Evolutionary conservation across 2,113 vertebrate species (phyloP).

Genomic region (Cheilinus undulatus): DNA sequence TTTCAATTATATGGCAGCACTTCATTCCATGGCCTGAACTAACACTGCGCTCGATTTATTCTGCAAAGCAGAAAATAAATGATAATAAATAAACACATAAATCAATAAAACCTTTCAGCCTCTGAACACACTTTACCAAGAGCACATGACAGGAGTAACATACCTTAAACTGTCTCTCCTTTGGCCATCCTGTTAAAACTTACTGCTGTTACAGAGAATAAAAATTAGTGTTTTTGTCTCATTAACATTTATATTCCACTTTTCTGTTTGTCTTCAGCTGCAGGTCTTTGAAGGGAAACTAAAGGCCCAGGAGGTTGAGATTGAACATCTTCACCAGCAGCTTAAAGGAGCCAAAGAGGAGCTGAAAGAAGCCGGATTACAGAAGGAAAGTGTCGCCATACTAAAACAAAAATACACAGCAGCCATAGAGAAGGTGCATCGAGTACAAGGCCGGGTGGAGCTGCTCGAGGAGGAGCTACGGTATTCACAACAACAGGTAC

Average conservation of each 20-base stretch:
- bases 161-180: background rate
- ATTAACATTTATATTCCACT: slow-evolving; percentile 3
- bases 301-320: slow-evolving; percentile 57
- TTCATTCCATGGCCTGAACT: too few species aligned
- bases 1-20: too few species aligned
- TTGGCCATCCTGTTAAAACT: background rate
- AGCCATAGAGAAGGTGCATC: slow-evolving; percentile 64
- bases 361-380: slow-evolving; percentile 46
- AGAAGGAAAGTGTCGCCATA: slow-evolving; percentile 45
- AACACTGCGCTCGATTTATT: too few species aligned
- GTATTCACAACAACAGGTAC: slow-evolving; percentile 76
- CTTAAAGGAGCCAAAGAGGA: slow-evolving; percentile 57
- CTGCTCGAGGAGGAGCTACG: slow-evolving; percentile 68
- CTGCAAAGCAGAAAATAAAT: too few species aligned
- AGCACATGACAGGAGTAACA: background rate
- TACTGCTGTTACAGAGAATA: background rate
- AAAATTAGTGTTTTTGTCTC: background rate
- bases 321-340: slow-evolving; percentile 54
- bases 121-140: background rate
- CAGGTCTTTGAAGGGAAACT: slow-evolving; percentile 56
- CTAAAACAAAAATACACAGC: slow-evolving; percentile 79
- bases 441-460: slow-evolving; percentile 60
- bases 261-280: slow-evolving; percentile 52
- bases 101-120: background rate
- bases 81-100: too few species aligned